These are phyloP conservation scores for Bugulina stolonifera DNA, from an alignment of 2,888 invertebrate genomes.

Conservation along the genomic window DNA sequence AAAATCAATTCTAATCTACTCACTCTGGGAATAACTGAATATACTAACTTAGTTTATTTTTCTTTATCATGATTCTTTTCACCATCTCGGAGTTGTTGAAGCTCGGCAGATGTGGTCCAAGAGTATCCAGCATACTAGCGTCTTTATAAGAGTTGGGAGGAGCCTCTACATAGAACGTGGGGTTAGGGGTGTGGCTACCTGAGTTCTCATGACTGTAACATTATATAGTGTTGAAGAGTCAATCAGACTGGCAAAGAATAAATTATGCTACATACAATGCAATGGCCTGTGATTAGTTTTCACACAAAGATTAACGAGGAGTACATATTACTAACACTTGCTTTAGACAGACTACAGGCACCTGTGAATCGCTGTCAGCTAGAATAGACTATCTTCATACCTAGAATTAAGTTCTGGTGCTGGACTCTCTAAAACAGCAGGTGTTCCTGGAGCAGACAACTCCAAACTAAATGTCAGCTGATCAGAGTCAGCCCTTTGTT, in stretches of 20 bases:
- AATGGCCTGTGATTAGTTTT: no score
- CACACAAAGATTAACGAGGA: no score
- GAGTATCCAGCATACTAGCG: slow-evolving; percentile 32
- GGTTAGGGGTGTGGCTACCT: slow-evolving; percentile 21
- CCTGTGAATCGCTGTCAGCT: no score
- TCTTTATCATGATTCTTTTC: slow-evolving; percentile 51
- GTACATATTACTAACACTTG: no score
- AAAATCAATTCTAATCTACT: no score
- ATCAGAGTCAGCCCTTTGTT: slow-evolving; percentile 20
- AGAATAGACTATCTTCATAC: no score
- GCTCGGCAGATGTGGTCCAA: slow-evolving; percentile 45
- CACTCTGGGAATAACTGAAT: no score
- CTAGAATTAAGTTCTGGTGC: slow-evolving; percentile 19
- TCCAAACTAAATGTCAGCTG: slow-evolving; percentile 8
- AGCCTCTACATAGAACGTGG: slow-evolving; percentile 37
- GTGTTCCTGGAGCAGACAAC: slow-evolving; percentile 20
- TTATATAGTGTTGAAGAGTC: no score
- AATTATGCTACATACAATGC: no score
- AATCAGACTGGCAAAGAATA: no score
- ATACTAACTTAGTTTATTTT: slow-evolving; percentile 40
- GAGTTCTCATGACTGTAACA: slow-evolving; percentile 23
- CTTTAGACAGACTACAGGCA: no score
- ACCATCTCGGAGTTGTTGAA: slow-evolving; percentile 55
- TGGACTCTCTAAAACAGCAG: slow-evolving; percentile 1
- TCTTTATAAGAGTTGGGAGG: slow-evolving; percentile 52